These are phyloP conservation scores for Rhadina sibilatrix DNA, from an alignment of 2,113 vertebrate genomes.

Conservation along the genomic window DNA sequence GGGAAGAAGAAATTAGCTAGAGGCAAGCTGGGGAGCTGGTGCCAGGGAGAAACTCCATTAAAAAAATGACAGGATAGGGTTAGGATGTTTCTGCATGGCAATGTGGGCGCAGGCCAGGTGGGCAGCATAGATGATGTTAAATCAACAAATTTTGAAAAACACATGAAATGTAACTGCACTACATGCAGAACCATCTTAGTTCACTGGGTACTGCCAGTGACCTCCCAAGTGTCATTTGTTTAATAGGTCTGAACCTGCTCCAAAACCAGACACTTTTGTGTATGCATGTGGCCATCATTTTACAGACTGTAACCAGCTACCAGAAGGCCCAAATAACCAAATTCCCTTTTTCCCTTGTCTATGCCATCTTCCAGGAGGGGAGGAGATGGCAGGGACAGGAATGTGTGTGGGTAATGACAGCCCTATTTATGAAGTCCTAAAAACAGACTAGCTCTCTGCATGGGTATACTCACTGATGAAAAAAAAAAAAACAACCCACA, in stretches of 20 bases:
- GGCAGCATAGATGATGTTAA: not conserved
- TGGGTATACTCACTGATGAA: not conserved
- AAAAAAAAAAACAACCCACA: slow-evolving; percentile 4
- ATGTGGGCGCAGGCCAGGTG: not conserved
- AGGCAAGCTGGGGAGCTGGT: not conserved
- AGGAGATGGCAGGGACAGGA: not conserved
- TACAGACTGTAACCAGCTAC: not conserved
- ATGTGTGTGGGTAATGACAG: slow-evolving; percentile 23
- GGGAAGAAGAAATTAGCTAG: not conserved
- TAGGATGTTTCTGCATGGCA: not conserved
- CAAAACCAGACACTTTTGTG: not conserved
- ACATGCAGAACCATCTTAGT: not conserved
- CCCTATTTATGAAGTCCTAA: slow-evolving; percentile 16
- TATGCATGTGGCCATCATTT: not conserved
- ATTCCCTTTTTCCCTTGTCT: not conserved
- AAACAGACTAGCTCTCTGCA: not conserved
- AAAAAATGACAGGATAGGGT: not conserved
- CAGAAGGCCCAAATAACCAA: not conserved
- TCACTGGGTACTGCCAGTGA: not conserved
- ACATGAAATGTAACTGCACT: not conserved
- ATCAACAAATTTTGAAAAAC: not conserved
- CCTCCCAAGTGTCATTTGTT: not conserved
- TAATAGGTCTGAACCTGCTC: not conserved
- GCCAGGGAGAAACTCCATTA: not conserved
- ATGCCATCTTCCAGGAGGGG: not conserved